phyloP scores from a whole-genome alignment of 1,140 invertebrate species.

The Tetragonula clypearis region DNA sequence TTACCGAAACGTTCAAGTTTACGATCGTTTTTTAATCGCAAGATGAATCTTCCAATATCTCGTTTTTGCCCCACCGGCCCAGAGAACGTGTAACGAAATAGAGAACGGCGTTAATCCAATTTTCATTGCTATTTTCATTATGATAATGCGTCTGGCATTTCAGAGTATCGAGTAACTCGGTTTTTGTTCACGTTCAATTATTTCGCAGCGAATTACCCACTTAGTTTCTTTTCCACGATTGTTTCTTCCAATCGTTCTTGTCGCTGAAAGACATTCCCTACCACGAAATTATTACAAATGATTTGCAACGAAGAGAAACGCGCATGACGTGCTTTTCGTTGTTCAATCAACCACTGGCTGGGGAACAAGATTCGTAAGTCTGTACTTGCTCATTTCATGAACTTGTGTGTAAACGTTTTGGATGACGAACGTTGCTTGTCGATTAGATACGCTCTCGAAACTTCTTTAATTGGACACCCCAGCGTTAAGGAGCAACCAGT shows the following conservation, averaged over 20 bases:
- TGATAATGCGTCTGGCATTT: not conserved
- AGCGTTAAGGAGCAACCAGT: conserved; percentile 30
- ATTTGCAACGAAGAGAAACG: not conserved
- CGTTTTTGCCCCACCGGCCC: not conserved
- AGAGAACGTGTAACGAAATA: conserved; percentile 6
- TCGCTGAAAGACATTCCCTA: not conserved
- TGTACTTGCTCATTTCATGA: conserved; percentile 3
- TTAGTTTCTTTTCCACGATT: not conserved
- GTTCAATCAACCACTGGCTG: too few relatives aligned
- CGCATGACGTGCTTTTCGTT: not conserved
- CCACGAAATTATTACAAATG: not conserved
- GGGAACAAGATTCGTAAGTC: not conserved
- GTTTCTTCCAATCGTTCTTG: not conserved
- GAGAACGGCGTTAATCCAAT: conserved; percentile 26
- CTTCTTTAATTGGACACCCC: conserved; percentile 47
- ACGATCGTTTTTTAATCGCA: conserved; percentile 33
- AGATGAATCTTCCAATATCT: conserved; percentile 35
- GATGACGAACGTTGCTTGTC: conserved; percentile 41
- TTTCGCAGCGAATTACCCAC: not conserved
- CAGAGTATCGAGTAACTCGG: not conserved
- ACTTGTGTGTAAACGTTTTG: conserved; percentile 58
- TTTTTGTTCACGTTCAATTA: not conserved
- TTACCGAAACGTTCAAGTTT: conserved; percentile 13
- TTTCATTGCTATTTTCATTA: conserved; percentile 24
- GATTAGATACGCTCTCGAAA: conserved; percentile 55